These are phyloP conservation scores for Meriones psammophilus DNA, from an alignment of 2,797 vertebrate genomes.

Conservation along the genomic window DNA sequence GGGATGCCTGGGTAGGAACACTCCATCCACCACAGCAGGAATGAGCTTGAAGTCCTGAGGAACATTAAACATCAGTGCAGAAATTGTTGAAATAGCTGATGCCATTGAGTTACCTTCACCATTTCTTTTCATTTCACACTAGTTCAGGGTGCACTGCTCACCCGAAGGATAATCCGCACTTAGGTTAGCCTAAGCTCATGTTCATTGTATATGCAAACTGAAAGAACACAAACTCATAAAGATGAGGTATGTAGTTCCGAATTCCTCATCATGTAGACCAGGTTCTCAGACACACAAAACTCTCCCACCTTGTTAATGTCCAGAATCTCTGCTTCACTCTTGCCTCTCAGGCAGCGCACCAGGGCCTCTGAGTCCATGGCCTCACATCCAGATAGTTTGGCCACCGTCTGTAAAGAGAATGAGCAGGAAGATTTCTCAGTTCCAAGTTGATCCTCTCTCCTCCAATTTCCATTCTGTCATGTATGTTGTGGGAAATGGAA, in stretches of 20 bases:
- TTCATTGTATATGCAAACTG: neutral
- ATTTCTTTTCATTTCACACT: neutral
- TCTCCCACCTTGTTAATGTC: conserved; percentile 49
- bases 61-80: neutral
- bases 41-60: neutral
- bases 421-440: neutral
- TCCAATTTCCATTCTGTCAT: neutral
- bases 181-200: neutral
- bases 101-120: neutral
- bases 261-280: neutral
- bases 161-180: neutral
- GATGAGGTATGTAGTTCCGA: neutral
- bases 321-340: conserved; percentile 82
- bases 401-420: conserved; percentile 77
- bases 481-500: neutral
- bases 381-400: conserved; percentile 76
- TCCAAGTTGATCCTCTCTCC: neutral
- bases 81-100: neutral
- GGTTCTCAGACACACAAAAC: neutral
- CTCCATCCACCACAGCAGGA: conserved; percentile 78
- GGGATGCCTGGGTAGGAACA: conserved; percentile 83
- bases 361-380: conserved; percentile 75
- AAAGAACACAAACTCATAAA: neutral
- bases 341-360: conserved; percentile 81
- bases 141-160: neutral